Evolutionary conservation across 2,888 invertebrate species (phyloP).

Genomic region (Muscina levida): DNA sequence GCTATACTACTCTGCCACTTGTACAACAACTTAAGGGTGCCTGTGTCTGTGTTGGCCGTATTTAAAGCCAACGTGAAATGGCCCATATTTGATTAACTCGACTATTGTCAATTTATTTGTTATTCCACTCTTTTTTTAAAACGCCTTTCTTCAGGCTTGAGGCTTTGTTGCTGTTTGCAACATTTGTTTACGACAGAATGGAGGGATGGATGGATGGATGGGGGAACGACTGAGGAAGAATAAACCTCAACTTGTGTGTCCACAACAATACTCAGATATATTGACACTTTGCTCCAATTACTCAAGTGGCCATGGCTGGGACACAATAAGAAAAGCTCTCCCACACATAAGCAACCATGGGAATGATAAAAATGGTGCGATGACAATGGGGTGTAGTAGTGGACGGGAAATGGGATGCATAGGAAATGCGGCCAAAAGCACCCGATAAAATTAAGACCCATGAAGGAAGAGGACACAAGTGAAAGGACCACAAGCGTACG

Average conservation of each 20-base stretch:
- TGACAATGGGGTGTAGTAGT: too few relatives aligned
- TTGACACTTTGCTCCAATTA: constrained; percentile 63
- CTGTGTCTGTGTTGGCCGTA: not conserved
- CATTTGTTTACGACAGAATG: not conserved
- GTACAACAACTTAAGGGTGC: constrained; percentile 2
- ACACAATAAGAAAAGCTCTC: constrained; percentile 47
- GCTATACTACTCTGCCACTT: constrained; percentile 33
- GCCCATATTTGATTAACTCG: constrained; percentile 62
- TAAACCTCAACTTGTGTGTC: constrained; percentile 61
- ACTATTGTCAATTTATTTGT: constrained; percentile 59
- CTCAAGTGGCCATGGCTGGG: constrained; percentile 57
- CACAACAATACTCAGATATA: constrained; percentile 55
- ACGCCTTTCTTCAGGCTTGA: constrained; percentile 3
- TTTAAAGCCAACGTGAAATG: constrained; percentile 44
- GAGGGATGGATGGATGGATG: not conserved
- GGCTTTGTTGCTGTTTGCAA: constrained; percentile 13
- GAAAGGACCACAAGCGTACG: constrained; percentile 16
- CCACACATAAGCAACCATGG: constrained; percentile 25
- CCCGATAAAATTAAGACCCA: constrained; percentile 11
- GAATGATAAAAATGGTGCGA: not conserved
- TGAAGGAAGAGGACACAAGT: not conserved
- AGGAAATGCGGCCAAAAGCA: not conserved
- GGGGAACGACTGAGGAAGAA: constrained; percentile 14
- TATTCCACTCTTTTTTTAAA: constrained; percentile 33
- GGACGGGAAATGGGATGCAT: constrained; percentile 18